These are phyloP conservation scores for Tapirus terrestris DNA, from an alignment of 2,113 vertebrate genomes.

Conservation along the genomic window DNA sequence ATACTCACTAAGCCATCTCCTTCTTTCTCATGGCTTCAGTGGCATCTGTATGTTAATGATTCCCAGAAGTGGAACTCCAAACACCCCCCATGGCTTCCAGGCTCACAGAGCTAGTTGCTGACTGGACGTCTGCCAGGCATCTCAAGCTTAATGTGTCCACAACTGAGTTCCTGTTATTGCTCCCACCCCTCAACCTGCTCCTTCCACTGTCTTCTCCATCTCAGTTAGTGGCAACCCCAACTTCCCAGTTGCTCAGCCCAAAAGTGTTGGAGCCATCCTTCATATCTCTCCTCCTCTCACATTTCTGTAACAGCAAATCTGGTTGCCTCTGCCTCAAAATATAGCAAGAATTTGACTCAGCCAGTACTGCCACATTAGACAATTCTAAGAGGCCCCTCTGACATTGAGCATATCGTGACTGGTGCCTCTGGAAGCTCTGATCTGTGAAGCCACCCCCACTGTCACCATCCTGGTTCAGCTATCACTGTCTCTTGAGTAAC, in stretches of 20 bases:
- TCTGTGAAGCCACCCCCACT: no score
- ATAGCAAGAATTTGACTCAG: neutral
- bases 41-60: neutral
- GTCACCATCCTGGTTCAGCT: neutral
- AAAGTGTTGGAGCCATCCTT: neutral
- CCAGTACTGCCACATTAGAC: neutral
- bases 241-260: neutral
- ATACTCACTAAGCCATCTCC: neutral
- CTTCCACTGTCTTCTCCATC: neutral
- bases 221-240: neutral
- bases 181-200: neutral
- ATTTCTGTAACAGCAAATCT: neutral
- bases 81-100: neutral
- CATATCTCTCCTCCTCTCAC: neutral
- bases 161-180: neutral
- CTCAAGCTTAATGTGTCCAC: neutral
- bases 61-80: neutral
- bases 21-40: neutral
- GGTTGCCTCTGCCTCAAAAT: neutral
- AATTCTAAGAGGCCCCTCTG: neutral
- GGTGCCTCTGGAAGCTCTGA: neutral
- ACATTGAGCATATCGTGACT: neutral
- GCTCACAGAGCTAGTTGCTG: neutral
- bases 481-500: fast-evolving
- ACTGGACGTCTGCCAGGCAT: neutral